Base-by-base conservation (phyloP, 2,797 vertebrate genomes). In the Bradypus variegatus region DNA sequence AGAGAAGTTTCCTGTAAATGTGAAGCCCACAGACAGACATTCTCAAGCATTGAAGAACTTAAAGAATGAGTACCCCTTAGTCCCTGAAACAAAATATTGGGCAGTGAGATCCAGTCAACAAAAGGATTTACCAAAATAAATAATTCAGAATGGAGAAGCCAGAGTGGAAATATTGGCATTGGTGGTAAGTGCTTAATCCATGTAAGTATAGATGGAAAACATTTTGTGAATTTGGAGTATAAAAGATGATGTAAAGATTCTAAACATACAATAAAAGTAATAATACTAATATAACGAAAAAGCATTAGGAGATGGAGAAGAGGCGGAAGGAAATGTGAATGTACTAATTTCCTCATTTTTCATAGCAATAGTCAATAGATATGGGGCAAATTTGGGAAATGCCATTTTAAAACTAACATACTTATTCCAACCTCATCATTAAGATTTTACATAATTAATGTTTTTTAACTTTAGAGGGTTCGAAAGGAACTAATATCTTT, bases 381-480 rank as follows among this genome's bases (percentile, higher is more conserved):
- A 79, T 45, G 50, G 58, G 23, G 48, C 58, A 27, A 77, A 85
- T 7, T 50, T 89, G 38, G 55, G 19, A 58, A 91, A 72, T 41
- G 16, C 45, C 55, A 64, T 45, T 92, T 86, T 55, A 19, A 55
- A 70, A 90, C 91, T 88, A 94, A 41, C 38, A 18, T 53, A 69
- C 91, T 90, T 78, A 84, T 69, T 75, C 62, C 25, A 18, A 48
- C 93, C 25, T 87, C 64, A 23, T 70, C n/a, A 95, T 81, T 88
- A 38, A 48, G 55, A 89, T n/a, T 85, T 95, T 70, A 88, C 15
- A 75, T 15, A 85, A 48, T 45, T 55, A 53, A 53, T 58, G 27
- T 78, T 91, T 88, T 76, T 73, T 86, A 38, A 50, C 53, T 92
- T 90, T 58, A 45, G 89, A 89, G 55, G 21, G 5, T 9, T 33